Conservation (phyloP, 2,797 vertebrate genomes). For the Melanotaenia pygmaea region DNA sequence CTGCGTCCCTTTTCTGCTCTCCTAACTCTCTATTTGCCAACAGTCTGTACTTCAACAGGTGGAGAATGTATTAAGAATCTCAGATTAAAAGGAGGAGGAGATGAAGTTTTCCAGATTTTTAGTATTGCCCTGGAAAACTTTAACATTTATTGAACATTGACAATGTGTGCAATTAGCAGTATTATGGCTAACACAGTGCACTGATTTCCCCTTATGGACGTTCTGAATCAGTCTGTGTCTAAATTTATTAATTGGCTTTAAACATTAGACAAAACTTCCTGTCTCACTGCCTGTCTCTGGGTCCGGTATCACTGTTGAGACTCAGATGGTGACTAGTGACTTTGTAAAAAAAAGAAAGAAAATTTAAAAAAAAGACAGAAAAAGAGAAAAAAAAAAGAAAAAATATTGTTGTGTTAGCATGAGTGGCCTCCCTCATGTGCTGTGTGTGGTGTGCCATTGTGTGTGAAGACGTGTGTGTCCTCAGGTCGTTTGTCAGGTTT, state of each 20-base stretch:
- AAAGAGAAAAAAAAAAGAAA: conserved; percentile 19
- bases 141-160: conserved; percentile 14
- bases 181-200: conserved; percentile 3
- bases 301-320: conserved; percentile 64
- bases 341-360: conserved; percentile 69
- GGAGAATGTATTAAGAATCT: conserved; percentile 27
- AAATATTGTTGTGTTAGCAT: conserved; percentile 79
- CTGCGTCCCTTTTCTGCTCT: conserved; percentile 42
- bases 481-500: conserved; percentile 84
- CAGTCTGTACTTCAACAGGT: conserved; percentile 47
- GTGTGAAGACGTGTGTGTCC: conserved; percentile 80
- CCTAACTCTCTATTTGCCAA: conserved; percentile 43
- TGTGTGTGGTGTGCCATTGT: conserved; percentile 78
- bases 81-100: background rate
- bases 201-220: conserved; percentile 52
- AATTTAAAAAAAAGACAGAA: conserved; percentile 45
- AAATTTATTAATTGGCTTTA: conserved; percentile 3
- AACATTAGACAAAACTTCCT: conserved; percentile 32
- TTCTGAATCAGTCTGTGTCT: conserved; percentile 14
- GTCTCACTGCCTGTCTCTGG: conserved; percentile 58
- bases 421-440: conserved; percentile 81
- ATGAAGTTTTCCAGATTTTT: background rate
- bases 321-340: conserved; percentile 80
- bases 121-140: background rate
- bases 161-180: conserved; percentile 27